Evolutionary conservation across 2,797 vertebrate genomes (phyloP).

Genomic region (Gouania willdenowi): DNA sequence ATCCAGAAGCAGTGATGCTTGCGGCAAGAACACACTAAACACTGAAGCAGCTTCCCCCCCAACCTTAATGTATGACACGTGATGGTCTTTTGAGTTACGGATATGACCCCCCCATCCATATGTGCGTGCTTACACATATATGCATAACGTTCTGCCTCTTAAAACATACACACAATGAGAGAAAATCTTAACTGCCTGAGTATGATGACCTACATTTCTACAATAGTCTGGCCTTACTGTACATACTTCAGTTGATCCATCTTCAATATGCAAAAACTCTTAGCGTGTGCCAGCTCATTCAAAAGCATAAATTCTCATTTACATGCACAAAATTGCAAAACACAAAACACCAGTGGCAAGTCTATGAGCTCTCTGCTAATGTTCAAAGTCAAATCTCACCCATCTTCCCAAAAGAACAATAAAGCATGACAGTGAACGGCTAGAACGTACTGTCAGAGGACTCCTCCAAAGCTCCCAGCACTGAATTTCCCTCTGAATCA

Average conservation of each 20-base stretch:
- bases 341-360: constrained; percentile 16
- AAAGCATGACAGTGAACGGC: constrained; percentile 54
- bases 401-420: constrained; percentile 46
- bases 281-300: constrained; percentile 22
- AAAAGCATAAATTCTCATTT: constrained; percentile 59
- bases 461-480: constrained; percentile 33
- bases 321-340: constrained; percentile 44
- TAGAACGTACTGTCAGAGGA: constrained; percentile 42
- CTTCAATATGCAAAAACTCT: constrained; percentile 53
- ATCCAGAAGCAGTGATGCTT: constrained; percentile 69
- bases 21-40: constrained; percentile 54
- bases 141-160: constrained; percentile 18
- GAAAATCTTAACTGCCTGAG: constrained; percentile 37
- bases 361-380: constrained; percentile 35
- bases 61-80: constrained; percentile 70
- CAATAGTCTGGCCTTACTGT: constrained; percentile 52
- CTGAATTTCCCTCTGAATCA: constrained; percentile 47
- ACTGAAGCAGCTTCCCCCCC: constrained; percentile 61
- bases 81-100: constrained; percentile 43
- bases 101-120: constrained; percentile 25
- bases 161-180: constrained; percentile 44
- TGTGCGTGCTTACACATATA: constrained; percentile 1
- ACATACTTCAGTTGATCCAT: constrained; percentile 58
- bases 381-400: constrained; percentile 56
- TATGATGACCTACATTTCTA: constrained; percentile 67